Evolutionary conservation across 2,113 vertebrate genomes (phyloP).

Genomic region (Todiramphus chloris): DNA sequence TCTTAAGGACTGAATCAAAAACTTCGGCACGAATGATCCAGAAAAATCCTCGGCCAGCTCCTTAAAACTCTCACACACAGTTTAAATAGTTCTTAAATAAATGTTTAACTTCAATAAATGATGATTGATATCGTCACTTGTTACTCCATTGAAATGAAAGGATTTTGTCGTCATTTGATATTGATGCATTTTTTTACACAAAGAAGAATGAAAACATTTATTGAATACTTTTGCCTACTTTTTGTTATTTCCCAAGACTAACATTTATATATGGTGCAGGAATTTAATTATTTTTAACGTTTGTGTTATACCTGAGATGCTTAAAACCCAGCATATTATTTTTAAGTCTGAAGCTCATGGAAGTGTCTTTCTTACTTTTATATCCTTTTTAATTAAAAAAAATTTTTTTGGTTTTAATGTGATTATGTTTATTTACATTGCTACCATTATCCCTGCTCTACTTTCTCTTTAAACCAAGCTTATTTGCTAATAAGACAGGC

Average conservation of each 20-base stretch:
- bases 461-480: background rate
- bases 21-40: background rate
- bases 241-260: background rate
- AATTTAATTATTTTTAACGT: background rate
- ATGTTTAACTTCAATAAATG: background rate
- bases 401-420: background rate
- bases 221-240: background rate
- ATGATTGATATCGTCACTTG: background rate
- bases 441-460: background rate
- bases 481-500: background rate
- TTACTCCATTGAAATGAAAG: background rate
- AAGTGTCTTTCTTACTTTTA: background rate
- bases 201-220: background rate
- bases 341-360: background rate
- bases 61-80: background rate
- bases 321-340: background rate
- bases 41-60: background rate
- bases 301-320: background rate
- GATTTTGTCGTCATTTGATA: background rate
- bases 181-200: background rate
- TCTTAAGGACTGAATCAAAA: background rate
- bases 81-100: background rate
- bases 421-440: background rate
- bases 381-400: background rate
- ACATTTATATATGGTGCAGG: background rate